Evolutionary conservation across 2,888 invertebrate genomes (phyloP).

Genomic region (Helobdella robusta): DNA sequence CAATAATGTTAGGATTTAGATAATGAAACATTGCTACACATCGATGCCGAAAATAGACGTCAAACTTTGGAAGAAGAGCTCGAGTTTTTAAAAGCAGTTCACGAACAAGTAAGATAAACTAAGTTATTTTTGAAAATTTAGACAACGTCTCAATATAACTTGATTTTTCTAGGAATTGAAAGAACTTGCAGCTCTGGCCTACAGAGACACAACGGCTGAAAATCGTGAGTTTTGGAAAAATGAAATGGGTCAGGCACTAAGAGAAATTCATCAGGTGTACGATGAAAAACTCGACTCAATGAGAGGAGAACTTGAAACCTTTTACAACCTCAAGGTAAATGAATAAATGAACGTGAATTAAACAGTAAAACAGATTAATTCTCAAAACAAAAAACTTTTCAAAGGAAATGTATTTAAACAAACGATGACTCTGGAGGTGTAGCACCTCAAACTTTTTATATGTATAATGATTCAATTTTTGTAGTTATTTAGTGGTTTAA

Average conservation of each 20-base stretch:
- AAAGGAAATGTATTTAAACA: too few species aligned
- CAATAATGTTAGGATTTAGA: conserved; percentile 48
- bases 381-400: background rate
- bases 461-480: too few species aligned
- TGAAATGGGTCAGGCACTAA: conserved; percentile 52
- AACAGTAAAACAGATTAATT: background rate
- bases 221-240: conserved; percentile 55
- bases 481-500: too few species aligned
- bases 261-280: conserved; percentile 54
- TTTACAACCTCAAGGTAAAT: conserved; percentile 53
- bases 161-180: conserved; percentile 52
- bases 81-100: conserved; percentile 52
- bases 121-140: background rate
- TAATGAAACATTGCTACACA: conserved; percentile 51
- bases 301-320: conserved; percentile 52
- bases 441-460: too few species aligned
- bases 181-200: conserved; percentile 52
- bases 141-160: background rate
- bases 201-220: conserved; percentile 53
- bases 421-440: too few species aligned
- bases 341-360: background rate
- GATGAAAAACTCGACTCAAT: conserved; percentile 51
- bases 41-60: conserved; percentile 52
- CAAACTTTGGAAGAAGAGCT: conserved; percentile 53
- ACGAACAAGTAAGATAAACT: conserved; percentile 48